Percentiles rank a stretch among this genome's conserved stretches.
Evolutionary conservation across 2,888 invertebrate species (phyloP).

Genomic region (Dioctria rufipes): DNA sequence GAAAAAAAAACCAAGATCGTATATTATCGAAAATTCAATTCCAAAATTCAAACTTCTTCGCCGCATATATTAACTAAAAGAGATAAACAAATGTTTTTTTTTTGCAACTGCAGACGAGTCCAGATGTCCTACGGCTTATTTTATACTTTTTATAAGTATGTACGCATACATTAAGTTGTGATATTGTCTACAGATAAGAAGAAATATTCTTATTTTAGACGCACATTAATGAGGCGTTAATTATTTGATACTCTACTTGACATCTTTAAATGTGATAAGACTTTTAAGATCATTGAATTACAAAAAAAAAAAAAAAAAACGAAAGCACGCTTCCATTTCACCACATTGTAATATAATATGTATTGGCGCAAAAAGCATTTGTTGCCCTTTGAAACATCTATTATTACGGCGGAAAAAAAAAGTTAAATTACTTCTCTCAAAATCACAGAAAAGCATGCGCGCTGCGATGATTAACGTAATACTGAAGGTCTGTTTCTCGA

Average conservation of each 20-base stretch:
- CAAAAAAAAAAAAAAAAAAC: not conserved
- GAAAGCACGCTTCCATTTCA: not conserved
- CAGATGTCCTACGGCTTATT: not conserved
- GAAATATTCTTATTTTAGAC: not conserved
- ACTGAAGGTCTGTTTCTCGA: not conserved
- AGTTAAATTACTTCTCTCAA: not conserved
- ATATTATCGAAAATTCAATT: too few species aligned
- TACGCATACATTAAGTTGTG: not conserved
- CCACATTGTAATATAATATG: not conserved
- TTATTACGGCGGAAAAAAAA: not conserved
- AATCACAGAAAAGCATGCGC: not conserved
- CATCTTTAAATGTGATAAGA: conserved; percentile 6
- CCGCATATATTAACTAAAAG: too few species aligned
- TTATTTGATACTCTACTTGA: not conserved
- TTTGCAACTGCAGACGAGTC: not conserved
- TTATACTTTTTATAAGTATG: too few species aligned
- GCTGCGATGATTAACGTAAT: not conserved
- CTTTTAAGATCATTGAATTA: not conserved
- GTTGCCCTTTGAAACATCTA: not conserved
- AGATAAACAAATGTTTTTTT: not conserved
- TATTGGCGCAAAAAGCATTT: not conserved
- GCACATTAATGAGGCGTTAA: conserved; percentile 12
- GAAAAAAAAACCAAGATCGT: too few species aligned
- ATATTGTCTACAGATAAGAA: conserved; percentile 5
- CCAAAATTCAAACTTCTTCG: too few species aligned